Conservation (phyloP, 2,113 vertebrate genomes). For the Dissostichus mawsoni region DNA sequence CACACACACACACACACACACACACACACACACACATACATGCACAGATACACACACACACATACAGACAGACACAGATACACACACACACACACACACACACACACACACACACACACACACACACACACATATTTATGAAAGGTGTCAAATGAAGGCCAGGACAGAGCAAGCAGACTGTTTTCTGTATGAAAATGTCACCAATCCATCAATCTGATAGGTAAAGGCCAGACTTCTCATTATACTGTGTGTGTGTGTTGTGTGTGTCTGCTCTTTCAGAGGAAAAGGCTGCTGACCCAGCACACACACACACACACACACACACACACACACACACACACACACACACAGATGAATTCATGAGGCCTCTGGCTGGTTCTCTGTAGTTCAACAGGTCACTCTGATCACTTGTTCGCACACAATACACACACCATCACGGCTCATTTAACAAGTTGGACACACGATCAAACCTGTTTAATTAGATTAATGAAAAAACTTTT, state of each 20-base stretch:
- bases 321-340: conserved; percentile 16
- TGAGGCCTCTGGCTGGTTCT: conserved; percentile 59
- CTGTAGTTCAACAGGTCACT: conserved; percentile 65
- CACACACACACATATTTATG: conserved; percentile 6
- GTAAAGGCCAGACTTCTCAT: conserved; percentile 71
- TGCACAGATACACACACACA: too few relatives aligned
- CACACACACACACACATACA: too few relatives aligned
- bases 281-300: conserved; percentile 52
- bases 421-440: background rate
- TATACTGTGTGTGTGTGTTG: conserved; percentile 39
- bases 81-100: too few relatives aligned
- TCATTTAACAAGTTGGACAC: conserved; percentile 3
- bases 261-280: conserved; percentile 32
- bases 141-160: conserved; percentile 48
- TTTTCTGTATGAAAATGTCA: conserved; percentile 73
- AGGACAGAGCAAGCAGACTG: conserved; percentile 34
- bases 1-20: too few relatives aligned
- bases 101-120: conserved; percentile 5
- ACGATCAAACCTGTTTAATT: background rate
- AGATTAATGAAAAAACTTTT: too few relatives aligned
- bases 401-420: conserved; percentile 17
- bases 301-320: background rate
- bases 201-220: conserved; percentile 71
- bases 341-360: conserved; percentile 41
- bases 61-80: too few relatives aligned